Evolutionary conservation across 2,797 vertebrate species (phyloP).

Genomic region (Chelidonichthys spinosus): DNA sequence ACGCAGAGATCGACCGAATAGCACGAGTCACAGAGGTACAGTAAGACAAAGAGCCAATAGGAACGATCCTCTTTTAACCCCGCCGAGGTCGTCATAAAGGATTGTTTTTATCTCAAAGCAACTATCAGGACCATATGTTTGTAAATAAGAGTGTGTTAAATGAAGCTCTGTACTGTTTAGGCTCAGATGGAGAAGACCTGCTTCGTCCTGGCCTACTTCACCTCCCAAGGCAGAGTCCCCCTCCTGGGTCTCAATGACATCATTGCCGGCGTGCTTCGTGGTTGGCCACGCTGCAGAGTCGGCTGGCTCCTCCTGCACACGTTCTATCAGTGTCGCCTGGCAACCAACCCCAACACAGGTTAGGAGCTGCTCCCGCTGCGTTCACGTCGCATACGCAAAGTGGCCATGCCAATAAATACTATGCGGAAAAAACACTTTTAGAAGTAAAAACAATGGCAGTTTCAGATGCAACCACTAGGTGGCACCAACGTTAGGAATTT

Average conservation of each 20-base stretch:
- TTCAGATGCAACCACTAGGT: not conserved
- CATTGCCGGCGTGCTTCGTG: constrained; percentile 77
- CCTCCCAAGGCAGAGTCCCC: constrained; percentile 90
- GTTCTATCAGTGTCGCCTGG: constrained; percentile 90
- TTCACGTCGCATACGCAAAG: not conserved
- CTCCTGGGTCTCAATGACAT: constrained; percentile 86
- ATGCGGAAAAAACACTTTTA: not conserved
- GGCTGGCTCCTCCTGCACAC: constrained; percentile 90
- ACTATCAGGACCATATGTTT: not conserved
- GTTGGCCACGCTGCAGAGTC: constrained; percentile 76
- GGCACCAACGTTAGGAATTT: not conserved
- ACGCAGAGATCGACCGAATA: constrained; percentile 87
- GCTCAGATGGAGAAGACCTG: constrained; percentile 87
- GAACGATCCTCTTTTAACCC: too few relatives aligned
- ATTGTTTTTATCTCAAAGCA: too few relatives aligned
- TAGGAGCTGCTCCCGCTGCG: not conserved
- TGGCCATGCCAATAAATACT: not conserved
- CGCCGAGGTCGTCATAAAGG: too few relatives aligned
- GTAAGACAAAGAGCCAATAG: not conserved
- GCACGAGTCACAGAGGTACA: constrained; percentile 88
- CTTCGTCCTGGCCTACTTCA: constrained; percentile 87
- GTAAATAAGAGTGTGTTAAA: not conserved
- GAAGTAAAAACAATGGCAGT: not conserved
- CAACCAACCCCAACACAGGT: constrained; percentile 89
- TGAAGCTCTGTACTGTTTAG: constrained; percentile 68